A percentile compares a stretch with the other conserved stretches of the same genome.
phyloP scores from a whole-genome alignment of 2,113 vertebrate genomes.

The Nerophis ophidion region DNA sequence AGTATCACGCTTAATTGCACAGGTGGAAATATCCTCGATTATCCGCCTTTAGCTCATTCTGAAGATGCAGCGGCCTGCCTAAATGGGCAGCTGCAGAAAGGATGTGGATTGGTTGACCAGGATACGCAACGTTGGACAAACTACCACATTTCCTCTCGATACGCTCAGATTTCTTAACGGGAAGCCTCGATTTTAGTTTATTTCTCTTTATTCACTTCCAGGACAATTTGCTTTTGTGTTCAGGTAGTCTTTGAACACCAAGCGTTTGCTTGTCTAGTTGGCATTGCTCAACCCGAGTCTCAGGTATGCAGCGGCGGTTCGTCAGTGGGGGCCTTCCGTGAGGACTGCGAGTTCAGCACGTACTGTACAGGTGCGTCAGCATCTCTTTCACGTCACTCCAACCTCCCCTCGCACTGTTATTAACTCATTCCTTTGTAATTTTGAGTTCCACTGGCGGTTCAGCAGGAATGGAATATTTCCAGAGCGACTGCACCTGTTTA shows the following conservation, averaged over 20 bases:
- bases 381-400: background rate
- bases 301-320: background rate
- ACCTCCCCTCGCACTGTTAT: background rate
- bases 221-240: no score
- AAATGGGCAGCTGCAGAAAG: no score
- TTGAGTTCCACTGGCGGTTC: no score
- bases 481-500: conserved; percentile 34
- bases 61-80: no score
- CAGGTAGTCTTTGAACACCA: no score
- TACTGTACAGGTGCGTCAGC: background rate
- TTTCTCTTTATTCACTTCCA: no score
- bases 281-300: background rate
- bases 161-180: background rate
- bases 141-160: background rate
- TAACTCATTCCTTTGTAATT: no score
- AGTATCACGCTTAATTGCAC: no score
- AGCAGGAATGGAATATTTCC: background rate
- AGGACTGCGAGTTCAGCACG: background rate
- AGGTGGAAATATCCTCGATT: no score
- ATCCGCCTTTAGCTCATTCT: no score
- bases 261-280: background rate
- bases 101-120: background rate
- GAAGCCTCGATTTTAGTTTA: no score
- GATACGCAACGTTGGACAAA: background rate
- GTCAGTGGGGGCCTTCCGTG: background rate